Evolutionary conservation across 2,113 vertebrate genomes (phyloP).

Genomic region (Propithecus coquereli): DNA sequence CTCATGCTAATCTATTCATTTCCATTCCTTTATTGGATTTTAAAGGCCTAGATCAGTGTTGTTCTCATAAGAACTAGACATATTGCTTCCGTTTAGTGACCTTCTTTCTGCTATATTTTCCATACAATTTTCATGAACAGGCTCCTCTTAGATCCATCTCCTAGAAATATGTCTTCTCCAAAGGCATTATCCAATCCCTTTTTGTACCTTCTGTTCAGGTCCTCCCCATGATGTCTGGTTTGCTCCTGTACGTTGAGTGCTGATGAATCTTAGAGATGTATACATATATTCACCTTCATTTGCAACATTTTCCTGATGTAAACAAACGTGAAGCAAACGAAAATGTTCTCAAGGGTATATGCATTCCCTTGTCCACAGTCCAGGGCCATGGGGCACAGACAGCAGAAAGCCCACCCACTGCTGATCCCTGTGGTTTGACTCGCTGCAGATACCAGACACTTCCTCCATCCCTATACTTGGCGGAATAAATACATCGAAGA

Average conservation of each 20-base stretch:
- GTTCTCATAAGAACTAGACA: constrained; percentile 6
- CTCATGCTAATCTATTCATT: background rate
- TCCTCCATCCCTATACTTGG: background rate
- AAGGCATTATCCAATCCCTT: background rate
- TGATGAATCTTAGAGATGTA: background rate
- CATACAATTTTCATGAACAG: background rate
- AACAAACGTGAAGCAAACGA: background rate
- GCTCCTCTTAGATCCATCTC: background rate
- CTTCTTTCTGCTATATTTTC: background rate
- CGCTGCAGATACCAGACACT: background rate
- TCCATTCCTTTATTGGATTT: background rate
- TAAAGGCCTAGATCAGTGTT: background rate
- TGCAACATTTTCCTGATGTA: background rate
- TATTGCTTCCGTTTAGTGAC: background rate
- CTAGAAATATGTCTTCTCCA: background rate
- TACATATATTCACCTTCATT: background rate
- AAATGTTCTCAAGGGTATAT: background rate
- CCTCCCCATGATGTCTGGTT: background rate
- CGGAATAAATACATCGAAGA: background rate
- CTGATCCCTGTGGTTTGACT: background rate
- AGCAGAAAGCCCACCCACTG: background rate
- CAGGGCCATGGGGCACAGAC: background rate
- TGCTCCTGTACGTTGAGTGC: background rate
- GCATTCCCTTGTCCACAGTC: background rate
- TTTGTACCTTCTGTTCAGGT: background rate